Conservation (phyloP, 2,113 vertebrate genomes). For the Myocastor coypus region DNA sequence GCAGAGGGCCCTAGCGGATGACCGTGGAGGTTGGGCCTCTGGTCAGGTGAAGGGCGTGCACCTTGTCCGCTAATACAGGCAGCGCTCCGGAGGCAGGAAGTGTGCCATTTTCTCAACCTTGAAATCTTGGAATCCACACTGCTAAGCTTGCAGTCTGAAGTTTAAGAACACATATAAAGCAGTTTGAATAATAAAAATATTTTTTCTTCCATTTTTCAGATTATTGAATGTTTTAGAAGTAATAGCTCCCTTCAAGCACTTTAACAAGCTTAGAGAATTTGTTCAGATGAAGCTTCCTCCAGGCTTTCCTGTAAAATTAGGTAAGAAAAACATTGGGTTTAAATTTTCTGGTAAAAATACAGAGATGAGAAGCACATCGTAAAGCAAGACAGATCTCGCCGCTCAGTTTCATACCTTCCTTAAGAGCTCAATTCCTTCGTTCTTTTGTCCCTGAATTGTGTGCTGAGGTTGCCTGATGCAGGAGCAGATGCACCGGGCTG, state of each 20-base stretch:
- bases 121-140: not conserved
- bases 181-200: not conserved
- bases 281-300: constrained; percentile 99
- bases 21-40: not conserved
- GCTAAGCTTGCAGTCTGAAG: not conserved
- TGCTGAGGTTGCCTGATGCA: constrained; percentile 11
- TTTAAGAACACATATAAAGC: not conserved
- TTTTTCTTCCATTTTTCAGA: constrained; percentile 85
- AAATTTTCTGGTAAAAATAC: not conserved
- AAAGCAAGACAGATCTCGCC: constrained; percentile 25
- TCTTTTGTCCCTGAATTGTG: constrained; percentile 4
- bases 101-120: not conserved
- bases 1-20: not conserved
- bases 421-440: not conserved
- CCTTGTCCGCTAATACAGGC: not conserved
- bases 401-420: constrained; percentile 29
- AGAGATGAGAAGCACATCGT: constrained; percentile 29
- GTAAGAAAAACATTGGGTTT: constrained; percentile 86
- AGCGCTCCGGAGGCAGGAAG: not conserved
- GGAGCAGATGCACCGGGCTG: not conserved
- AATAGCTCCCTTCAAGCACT: constrained; percentile 99
- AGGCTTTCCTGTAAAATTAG: constrained; percentile 98
- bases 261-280: constrained; percentile 99
- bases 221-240: constrained; percentile 99
- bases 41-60: not conserved